Percentiles rank a stretch among this genome's conserved stretches.
Conservation (phyloP, 1,140 invertebrate genomes). For the Caenorhabditis inopinata region DNA sequence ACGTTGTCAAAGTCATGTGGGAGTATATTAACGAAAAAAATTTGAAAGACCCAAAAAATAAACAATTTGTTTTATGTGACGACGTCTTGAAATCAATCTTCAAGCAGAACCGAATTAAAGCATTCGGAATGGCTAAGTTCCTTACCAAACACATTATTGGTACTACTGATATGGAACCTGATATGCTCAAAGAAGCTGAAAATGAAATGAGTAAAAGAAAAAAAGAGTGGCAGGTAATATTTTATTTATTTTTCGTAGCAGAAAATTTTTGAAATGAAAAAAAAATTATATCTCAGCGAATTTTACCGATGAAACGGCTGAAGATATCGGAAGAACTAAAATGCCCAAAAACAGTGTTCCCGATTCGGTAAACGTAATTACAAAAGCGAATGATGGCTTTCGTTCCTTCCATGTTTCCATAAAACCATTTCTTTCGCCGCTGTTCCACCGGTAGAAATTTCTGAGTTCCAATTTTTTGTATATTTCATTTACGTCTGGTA, state of each 20-base stretch:
- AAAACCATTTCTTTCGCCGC: too few species aligned
- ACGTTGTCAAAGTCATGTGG: neutral
- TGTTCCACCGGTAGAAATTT: too few species aligned
- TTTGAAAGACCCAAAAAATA: conserved; percentile 2
- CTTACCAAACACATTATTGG: conserved; percentile 18
- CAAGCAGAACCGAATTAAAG: neutral
- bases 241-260: too few species aligned
- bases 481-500: neutral
- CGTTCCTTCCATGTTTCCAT: too few species aligned
- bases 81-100: neutral
- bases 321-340: too few species aligned
- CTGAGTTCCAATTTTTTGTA: too few species aligned
- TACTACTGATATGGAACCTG: neutral
- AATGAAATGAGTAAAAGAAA: neutral
- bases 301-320: too few species aligned
- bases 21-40: neutral
- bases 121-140: conserved; percentile 12
- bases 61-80: neutral
- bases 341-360: too few species aligned
- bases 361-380: too few species aligned
- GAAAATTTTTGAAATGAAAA: too few species aligned
- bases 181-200: conserved; percentile 1
- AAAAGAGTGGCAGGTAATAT: conserved; percentile 2
- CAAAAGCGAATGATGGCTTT: too few species aligned
- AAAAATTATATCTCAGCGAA: too few species aligned